Percentiles rank a stretch among this genome's conserved stretches.
Conservation (phyloP, 2,797 vertebrate genomes). For the Hypotaenidia philippensis region DNA sequence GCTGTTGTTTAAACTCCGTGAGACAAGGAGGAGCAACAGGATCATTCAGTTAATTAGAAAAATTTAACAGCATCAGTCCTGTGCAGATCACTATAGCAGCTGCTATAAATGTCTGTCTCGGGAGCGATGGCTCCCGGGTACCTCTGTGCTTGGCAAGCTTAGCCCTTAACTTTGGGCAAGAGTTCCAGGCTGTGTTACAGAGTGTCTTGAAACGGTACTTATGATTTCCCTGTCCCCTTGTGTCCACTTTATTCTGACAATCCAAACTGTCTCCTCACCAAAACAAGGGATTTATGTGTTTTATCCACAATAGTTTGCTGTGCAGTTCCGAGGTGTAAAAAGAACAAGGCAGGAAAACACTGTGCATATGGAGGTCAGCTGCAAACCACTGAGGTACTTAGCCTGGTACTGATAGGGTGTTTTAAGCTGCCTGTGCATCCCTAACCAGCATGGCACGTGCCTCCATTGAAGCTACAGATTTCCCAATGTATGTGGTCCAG, state of each 20-base stretch:
- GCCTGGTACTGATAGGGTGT: not conserved
- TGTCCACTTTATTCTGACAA: not conserved
- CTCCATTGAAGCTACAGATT: not conserved
- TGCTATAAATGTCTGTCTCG: not conserved
- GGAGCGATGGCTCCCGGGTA: fast-evolving
- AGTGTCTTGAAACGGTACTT: not conserved
- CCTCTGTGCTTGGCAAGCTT: not conserved
- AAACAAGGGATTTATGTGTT: not conserved
- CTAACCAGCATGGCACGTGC: not conserved
- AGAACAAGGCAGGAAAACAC: not conserved
- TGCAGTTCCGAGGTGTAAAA: not conserved
- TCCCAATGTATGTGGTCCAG: fast-evolving
- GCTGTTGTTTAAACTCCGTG: not conserved
- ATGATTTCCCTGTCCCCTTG: not conserved
- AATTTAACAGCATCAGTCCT: no score
- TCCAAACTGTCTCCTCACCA: not conserved
- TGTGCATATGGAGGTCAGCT: not conserved
- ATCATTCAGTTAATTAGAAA: not conserved
- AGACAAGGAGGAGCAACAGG: not conserved
- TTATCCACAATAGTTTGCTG: not conserved
- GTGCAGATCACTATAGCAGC: fast-evolving
- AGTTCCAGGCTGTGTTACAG: not conserved
- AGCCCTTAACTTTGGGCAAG: not conserved
- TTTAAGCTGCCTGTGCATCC: fast-evolving
- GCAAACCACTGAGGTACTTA: not conserved